Percentiles rank a stretch among this genome's conserved stretches.
phyloP scores from a whole-genome alignment of 2,888 invertebrate genomes.

The Acholoe squamosa region DNA sequence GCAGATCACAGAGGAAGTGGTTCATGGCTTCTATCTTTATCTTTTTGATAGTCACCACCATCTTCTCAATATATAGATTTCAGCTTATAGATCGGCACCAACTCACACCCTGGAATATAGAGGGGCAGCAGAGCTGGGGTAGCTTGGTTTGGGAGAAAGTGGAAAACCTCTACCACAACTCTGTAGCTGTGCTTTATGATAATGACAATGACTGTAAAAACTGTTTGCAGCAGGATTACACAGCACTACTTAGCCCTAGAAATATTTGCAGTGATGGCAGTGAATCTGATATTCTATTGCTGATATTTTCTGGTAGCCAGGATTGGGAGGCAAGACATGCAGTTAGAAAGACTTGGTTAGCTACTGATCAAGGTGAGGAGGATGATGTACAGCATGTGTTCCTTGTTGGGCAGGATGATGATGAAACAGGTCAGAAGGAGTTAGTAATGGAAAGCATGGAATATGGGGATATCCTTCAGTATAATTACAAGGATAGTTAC shows the following conservation, averaged over 20 bases:
- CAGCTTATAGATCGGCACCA: not conserved
- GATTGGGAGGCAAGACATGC: not conserved
- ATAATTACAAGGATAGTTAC: not conserved
- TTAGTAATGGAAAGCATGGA: not conserved
- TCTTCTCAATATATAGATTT: not conserved
- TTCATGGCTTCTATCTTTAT: no score
- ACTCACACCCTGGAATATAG: not conserved
- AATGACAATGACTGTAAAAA: not conserved
- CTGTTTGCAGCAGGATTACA: not conserved
- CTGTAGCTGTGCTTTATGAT: not conserved
- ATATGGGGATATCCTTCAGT: constrained; percentile 13
- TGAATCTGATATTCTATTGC: not conserved
- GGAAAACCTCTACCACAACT: constrained; percentile 5
- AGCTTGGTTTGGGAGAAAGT: not conserved
- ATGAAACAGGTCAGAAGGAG: not conserved
- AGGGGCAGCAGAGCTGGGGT: not conserved
- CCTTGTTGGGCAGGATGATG: not conserved
- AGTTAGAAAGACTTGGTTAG: constrained; percentile 1
- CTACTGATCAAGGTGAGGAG: not conserved
- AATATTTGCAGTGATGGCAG: not conserved
- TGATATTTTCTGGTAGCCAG: not conserved
- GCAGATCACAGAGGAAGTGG: no score
- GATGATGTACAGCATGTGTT: constrained; percentile 8
- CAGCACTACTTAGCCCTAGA: not conserved
- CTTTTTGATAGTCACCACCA: no score